Conservation (phyloP, 2,113 vertebrate genomes). For the Colistium nudipinnis region DNA sequence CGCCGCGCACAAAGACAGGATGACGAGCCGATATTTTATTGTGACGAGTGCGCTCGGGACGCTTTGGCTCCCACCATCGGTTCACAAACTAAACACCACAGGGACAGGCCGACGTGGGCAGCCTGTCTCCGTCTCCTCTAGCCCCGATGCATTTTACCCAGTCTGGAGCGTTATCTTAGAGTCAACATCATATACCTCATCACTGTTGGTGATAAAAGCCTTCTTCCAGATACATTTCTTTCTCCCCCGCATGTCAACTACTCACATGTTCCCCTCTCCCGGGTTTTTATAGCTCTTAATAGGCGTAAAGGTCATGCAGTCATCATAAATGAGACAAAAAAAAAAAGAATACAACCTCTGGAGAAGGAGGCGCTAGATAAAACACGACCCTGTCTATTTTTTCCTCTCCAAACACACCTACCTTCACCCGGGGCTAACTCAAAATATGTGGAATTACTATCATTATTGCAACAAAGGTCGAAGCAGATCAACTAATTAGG, state of each 20-base stretch:
- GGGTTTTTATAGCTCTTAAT: background rate
- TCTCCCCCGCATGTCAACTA: background rate
- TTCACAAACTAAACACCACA: slow-evolving; percentile 46
- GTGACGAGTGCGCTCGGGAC: slow-evolving; percentile 26
- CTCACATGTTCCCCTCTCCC: background rate
- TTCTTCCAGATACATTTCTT: background rate
- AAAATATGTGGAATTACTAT: background rate
- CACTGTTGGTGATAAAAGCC: background rate
- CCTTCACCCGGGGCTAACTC: slow-evolving; percentile 23
- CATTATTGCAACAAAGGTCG: slow-evolving; percentile 32
- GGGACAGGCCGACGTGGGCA: slow-evolving; percentile 32
- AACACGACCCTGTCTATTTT: background rate
- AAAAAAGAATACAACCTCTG: background rate
- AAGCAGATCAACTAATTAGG: slow-evolving; percentile 38
- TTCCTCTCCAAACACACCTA: slow-evolving; percentile 1
- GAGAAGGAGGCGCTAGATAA: background rate
- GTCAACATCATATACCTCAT: slow-evolving; percentile 12
- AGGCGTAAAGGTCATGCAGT: slow-evolving; percentile 15
- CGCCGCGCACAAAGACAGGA: slow-evolving; percentile 24
- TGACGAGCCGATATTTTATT: slow-evolving; percentile 31
- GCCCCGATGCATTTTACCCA: slow-evolving; percentile 1
- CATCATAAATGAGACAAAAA: background rate
- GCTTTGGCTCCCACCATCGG: slow-evolving; percentile 30
- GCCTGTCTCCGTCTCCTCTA: slow-evolving; percentile 27
- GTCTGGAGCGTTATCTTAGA: slow-evolving; percentile 24